Evolutionary conservation across 2,113 vertebrate genomes (phyloP).

Genomic region (Vidua macroura): DNA sequence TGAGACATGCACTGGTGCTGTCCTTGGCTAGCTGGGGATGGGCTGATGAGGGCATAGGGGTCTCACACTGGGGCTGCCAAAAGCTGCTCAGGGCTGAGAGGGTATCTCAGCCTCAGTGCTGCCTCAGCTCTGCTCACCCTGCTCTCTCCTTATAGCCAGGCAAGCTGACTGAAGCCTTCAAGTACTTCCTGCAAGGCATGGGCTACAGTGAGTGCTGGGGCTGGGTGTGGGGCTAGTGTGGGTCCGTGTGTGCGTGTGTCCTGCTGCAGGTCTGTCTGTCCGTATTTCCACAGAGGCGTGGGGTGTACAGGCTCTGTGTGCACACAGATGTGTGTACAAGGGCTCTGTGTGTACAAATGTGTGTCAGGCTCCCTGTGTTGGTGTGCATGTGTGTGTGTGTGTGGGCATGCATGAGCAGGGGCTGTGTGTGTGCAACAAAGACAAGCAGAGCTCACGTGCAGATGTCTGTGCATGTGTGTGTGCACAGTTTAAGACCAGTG

Average conservation of each 20-base stretch:
- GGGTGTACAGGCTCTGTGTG: neutral
- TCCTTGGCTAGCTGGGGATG: neutral
- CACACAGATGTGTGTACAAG: neutral
- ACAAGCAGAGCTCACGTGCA: neutral
- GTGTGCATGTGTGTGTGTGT: neutral
- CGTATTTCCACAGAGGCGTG: rapidly evolving
- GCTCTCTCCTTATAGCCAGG: constrained; percentile 79
- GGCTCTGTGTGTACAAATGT: neutral
- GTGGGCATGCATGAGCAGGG: neutral
- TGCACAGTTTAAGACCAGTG: neutral
- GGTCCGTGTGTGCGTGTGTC: neutral
- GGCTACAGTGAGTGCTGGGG: constrained; percentile 91
- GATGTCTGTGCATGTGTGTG: neutral
- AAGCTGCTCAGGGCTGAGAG: rapidly evolving
- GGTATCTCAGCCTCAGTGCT: neutral
- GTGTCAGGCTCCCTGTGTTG: neutral
- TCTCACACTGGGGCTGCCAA: neutral
- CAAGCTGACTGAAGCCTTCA: constrained; percentile 97
- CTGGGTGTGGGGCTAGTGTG: rapidly evolving
- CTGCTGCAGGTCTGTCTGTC: neutral
- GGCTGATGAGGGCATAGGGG: neutral
- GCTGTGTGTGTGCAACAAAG: neutral
- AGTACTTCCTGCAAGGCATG: constrained; percentile 99
- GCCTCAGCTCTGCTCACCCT: neutral
- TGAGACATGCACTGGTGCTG: neutral